Evolutionary conservation across 1,140 invertebrate genomes (phyloP), one percentile per base, ranked within the genome.

Genomic region (Cotesia chilonis): DNA sequence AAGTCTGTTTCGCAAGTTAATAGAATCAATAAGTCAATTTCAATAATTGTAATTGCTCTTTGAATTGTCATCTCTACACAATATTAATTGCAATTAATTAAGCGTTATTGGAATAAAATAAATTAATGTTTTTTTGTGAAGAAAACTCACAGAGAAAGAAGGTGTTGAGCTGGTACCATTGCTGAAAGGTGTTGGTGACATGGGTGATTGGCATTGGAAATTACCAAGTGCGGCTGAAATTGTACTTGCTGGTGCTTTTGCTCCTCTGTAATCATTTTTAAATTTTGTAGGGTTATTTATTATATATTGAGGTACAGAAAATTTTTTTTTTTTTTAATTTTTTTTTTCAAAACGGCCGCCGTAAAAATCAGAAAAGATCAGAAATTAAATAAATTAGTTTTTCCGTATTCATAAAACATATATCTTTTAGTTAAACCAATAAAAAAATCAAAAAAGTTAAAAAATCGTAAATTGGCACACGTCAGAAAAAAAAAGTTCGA

Each of bases 221-320:
- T 82, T 86, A n/a, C 88, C 83, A 47, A 92, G 82, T 6, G 91
- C 90, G 14, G 92, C 89, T 36, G 92, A 90, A 72, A 93, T 91
- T 3, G 90, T 88, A 79, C 90, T 90, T 36, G 88, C 88, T 52
- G 92, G 92, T 73, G 89, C 83, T 81, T 89, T 90, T 12, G 87
- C 87, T 77, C 90, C 89, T 59, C 91, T 92, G 80, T 35, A 74
- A 72, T 17, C 17, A 17, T 17, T 17, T 17, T 17, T 0, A 17
- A 17, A 17, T 17, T 17, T 17, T 17, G 17, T 17, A 17, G 17
- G 17, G 17, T 17, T 17, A 17, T 17, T 17, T 17, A 17, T 17
- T 17, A 17, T 17, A 17, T 17, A 17, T 17, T 17, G 17, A 17
- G 1, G 17, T 17, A 17, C 17, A 17, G 17, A 17, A 17, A 17